A percentile compares a stretch with the other conserved stretches of the same genome.
These are phyloP conservation scores for Portevinia maculata DNA, from an alignment of 2,888 invertebrate genomes.

Conservation along the genomic window DNA sequence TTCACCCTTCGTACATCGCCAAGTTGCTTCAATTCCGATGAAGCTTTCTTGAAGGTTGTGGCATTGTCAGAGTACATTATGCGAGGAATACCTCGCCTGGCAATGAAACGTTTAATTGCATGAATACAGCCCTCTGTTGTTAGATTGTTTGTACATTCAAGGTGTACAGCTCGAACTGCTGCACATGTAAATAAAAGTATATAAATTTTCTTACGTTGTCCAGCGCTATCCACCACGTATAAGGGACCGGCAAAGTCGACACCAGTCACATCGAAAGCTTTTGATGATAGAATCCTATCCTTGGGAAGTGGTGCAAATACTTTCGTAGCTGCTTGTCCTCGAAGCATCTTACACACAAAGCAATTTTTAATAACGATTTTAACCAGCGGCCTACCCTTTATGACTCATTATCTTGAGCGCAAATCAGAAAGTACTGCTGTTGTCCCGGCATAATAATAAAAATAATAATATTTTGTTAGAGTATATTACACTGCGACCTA, in stretches of 20 bases:
- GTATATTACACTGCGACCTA: too few relatives aligned
- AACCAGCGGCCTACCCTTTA: constrained; percentile 18
- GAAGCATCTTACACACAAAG: constrained; percentile 37
- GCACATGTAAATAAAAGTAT: constrained; percentile 24
- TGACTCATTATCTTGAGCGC: constrained; percentile 19
- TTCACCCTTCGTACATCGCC: neutral
- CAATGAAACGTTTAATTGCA: constrained; percentile 21
- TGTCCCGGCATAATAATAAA: too few relatives aligned
- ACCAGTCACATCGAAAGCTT: too few relatives aligned
- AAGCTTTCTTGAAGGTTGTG: constrained; percentile 24
- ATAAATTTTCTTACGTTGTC: constrained; percentile 4
- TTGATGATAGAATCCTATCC: constrained; percentile 22
- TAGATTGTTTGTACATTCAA: constrained; percentile 8
- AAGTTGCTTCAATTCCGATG: constrained; percentile 4
- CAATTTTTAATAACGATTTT: constrained; percentile 37
- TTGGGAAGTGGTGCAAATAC: constrained; percentile 33
- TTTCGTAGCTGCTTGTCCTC: constrained; percentile 25
- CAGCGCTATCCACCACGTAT: neutral
- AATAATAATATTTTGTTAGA: too few relatives aligned
- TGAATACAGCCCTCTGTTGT: constrained; percentile 25
- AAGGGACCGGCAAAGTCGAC: constrained; percentile 34
- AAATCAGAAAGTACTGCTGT: constrained; percentile 8
- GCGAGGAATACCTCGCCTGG: constrained; percentile 30
- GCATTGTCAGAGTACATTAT: constrained; percentile 40
- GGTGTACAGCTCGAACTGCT: neutral